Evolutionary conservation across 2,888 invertebrate genomes (phyloP), one percentile per base, ranked within the genome.

Genomic region (Synanthedon myopaeformis): DNA sequence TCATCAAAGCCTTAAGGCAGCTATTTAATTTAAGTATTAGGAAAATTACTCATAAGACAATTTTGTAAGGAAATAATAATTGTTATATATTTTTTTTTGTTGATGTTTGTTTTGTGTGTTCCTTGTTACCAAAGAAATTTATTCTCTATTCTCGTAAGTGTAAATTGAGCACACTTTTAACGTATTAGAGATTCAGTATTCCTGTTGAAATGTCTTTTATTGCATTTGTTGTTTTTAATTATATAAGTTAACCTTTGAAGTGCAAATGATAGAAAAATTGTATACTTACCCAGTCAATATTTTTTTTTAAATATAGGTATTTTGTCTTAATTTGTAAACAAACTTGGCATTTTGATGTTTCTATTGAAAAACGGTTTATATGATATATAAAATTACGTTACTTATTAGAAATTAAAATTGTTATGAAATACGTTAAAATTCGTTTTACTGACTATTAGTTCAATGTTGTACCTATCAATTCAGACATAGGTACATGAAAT

Each of bases 41-140:
- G 17, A 3, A 19, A 49, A 17, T 63, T 56, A 66, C 72, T 69
- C 63, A 69, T 76, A 78, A 80, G 76, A 76, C 74, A 73, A 64
- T 72, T 76, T 74, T 70, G 72, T 50, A 50, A 14, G 50, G 62
- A 69, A 61, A 63, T 69, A 69, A 75, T 76, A 71, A 76, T 86
- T 85, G 86, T 85, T 86, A 82, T 86, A 82, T 70, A 76, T 77
- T 79, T 82, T 79, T 82, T 76, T 79, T 84, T 81, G 81, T 77
- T 76, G 70, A 77, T 82, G 75, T 80, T 79, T 79, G 72, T 76
- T 79, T 80, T 73, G 84, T 76, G 82, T 84, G 85, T 85, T 85
- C 82, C 85, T 84, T 81, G 86, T 87, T 87, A 84, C 86, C 86
- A 86, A 87, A 86, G 86, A 86, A 72, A 41, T 41, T 50, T 49